Percentiles rank a stretch among this genome's conserved stretches.
phyloP scores from a whole-genome alignment of 2,113 vertebrate species.

The Pomatorhinus ruficollis region DNA sequence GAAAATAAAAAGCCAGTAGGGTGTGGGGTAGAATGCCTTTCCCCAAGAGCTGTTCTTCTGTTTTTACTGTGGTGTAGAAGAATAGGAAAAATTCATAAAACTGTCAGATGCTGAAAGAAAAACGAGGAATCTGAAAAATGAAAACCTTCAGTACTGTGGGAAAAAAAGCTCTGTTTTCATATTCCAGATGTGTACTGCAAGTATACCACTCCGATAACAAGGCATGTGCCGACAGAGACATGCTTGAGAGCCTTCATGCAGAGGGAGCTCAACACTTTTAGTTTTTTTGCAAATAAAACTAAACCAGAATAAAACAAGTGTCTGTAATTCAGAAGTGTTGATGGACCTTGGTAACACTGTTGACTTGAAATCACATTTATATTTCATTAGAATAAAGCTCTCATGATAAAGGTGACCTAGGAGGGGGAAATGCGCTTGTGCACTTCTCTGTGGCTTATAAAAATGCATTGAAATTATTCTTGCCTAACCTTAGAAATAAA shows the following conservation, averaged over 20 bases:
- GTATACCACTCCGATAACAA: not conserved
- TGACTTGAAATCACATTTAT: not conserved
- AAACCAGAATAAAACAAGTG: not conserved
- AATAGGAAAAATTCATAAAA: not conserved
- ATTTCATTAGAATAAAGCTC: conserved; percentile 9
- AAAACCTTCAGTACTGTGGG: not conserved
- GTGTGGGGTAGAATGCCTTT: not conserved
- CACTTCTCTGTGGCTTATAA: not conserved
- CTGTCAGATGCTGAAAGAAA: not conserved
- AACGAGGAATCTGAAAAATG: not conserved
- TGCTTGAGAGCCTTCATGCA: not conserved
- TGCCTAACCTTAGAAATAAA: conserved; percentile 24
- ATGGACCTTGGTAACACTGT: not conserved
- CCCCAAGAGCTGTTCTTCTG: not conserved
- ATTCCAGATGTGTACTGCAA: not conserved
- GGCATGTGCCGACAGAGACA: not conserved
- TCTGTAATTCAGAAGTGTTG: not conserved
- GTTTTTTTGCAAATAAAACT: not conserved
- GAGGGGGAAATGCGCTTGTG: not conserved
- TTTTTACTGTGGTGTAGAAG: not conserved
- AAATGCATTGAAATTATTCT: not conserved
- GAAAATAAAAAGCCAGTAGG: not conserved
- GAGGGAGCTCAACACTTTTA: not conserved
- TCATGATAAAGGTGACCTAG: not conserved
- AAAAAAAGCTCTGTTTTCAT: not conserved